phyloP scores from a whole-genome alignment of 2,113 vertebrate genomes.

The Odontesthes bonariensis region DNA sequence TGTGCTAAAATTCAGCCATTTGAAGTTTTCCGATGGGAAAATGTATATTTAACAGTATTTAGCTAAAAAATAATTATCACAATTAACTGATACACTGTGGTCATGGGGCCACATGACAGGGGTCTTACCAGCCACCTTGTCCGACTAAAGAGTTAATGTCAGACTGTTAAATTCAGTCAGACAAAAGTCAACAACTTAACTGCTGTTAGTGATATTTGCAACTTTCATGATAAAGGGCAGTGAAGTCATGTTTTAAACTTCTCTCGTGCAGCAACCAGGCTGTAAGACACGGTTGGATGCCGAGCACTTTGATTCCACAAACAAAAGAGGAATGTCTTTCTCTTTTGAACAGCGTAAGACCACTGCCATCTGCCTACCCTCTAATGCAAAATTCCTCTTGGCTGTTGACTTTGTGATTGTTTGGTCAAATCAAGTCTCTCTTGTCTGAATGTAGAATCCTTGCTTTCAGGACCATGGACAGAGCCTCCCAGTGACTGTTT shows the following conservation, averaged over 20 bases:
- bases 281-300: background rate
- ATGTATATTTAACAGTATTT: no score
- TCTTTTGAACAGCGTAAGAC: background rate
- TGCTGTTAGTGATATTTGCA: background rate
- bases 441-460: background rate
- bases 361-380: rapidly evolving
- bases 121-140: background rate
- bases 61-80: no score
- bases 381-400: background rate
- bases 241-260: background rate
- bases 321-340: background rate
- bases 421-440: background rate
- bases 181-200: background rate
- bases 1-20: no score
- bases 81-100: background rate
- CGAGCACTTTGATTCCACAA: background rate
- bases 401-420: background rate
- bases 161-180: background rate
- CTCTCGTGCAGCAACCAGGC: background rate
- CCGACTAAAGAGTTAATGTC: background rate
- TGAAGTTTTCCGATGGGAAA: no score
- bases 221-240: background rate
- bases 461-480: slow-evolving; percentile 66
- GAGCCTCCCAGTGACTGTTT: slow-evolving; percentile 2
- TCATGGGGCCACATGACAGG: no score